Conservation (phyloP, 2,888 invertebrate species). For the Pseudococcus viburni region DNA sequence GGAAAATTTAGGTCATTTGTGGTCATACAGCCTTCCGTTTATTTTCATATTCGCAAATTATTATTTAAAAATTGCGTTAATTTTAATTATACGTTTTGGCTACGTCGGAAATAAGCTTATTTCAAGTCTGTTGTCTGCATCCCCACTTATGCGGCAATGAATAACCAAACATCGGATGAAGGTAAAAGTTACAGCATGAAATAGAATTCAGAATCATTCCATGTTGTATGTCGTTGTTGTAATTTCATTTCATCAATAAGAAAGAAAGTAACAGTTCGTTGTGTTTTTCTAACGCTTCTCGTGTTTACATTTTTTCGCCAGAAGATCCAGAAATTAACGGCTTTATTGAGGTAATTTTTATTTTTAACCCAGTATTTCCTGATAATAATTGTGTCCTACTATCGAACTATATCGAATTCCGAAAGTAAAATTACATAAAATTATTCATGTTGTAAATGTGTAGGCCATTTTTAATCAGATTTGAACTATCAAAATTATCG, state of each 20-base stretch:
- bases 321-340: background rate
- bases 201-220: background rate
- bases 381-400: background rate
- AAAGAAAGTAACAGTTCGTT: background rate
- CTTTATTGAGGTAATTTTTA: background rate
- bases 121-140: background rate
- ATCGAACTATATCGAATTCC: too few relatives aligned
- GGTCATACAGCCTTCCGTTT: background rate
- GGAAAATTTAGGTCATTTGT: background rate
- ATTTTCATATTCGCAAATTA: constrained; percentile 36
- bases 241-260: background rate
- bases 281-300: background rate
- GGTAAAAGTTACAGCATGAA: constrained; percentile 19
- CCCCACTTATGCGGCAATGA: constrained; percentile 45
- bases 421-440: too few relatives aligned
- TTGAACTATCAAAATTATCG: too few relatives aligned
- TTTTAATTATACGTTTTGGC: constrained; percentile 49
- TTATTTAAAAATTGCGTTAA: constrained; percentile 18
- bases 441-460: too few relatives aligned
- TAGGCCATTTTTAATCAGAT: too few relatives aligned
- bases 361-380: background rate
- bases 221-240: background rate
- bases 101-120: constrained; percentile 16
- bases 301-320: background rate
- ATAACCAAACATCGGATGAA: background rate